phyloP scores from a whole-genome alignment of 2,113 vertebrate species.

The Nymphicus hollandicus region DNA sequence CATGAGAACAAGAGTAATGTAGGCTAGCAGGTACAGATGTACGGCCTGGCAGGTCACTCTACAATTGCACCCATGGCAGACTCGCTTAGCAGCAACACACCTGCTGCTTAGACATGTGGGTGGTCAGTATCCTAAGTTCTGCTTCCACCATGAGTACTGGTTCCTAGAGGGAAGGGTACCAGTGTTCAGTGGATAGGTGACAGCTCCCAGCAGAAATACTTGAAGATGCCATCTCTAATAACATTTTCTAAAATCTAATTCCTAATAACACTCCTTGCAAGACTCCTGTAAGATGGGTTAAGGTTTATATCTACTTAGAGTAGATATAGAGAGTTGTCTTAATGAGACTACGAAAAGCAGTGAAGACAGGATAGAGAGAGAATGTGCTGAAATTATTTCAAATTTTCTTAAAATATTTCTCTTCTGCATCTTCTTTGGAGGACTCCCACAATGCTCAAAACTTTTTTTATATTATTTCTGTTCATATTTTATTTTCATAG shows the following conservation, averaged over 20 bases:
- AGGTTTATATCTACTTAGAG: not conserved
- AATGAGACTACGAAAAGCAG: not conserved
- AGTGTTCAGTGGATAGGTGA: accelerated
- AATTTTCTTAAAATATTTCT: not conserved
- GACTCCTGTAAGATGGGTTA: not conserved
- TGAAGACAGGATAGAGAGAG: not conserved
- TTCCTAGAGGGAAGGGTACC: not conserved
- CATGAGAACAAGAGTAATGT: not conserved
- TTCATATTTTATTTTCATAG: not conserved
- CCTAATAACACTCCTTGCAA: not conserved
- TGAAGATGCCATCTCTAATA: not conserved
- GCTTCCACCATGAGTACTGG: not conserved
- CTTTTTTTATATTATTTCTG: not conserved
- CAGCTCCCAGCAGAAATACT: not conserved
- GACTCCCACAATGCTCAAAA: not conserved
- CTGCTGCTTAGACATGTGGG: not conserved
- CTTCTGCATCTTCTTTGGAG: not conserved
- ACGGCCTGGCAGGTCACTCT: not conserved
- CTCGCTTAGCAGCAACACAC: not conserved
- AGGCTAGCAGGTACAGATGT: not conserved
- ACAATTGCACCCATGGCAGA: not conserved
- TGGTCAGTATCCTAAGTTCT: not conserved
- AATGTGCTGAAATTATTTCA: not conserved
- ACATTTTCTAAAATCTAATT: not conserved
- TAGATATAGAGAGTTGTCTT: not conserved